Conservation (phyloP, 2,888 invertebrate species). For the Tortrix viridana region DNA sequence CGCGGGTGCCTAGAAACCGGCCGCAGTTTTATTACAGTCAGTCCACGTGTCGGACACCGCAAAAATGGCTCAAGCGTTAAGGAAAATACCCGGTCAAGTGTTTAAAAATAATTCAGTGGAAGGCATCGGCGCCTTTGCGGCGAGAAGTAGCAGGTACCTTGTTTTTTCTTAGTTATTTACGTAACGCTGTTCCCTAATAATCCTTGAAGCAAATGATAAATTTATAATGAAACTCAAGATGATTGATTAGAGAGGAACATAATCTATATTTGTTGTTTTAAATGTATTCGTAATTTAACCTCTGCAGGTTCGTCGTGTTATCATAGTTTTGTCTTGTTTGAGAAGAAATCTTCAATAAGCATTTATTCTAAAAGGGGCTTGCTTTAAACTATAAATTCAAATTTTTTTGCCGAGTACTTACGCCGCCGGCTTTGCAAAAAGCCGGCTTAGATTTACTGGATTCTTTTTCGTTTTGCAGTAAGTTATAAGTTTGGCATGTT, state of each 20-base stretch:
- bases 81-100: constrained; percentile 65
- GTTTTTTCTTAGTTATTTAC: constrained; percentile 57
- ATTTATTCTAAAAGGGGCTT: too few relatives aligned
- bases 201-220: background rate
- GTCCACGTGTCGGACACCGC: constrained; percentile 33
- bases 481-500: too few relatives aligned
- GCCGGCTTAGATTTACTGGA: too few relatives aligned
- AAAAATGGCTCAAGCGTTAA: constrained; percentile 68
- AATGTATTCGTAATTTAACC: too few relatives aligned
- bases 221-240: background rate
- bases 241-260: background rate
- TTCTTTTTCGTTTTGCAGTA: too few relatives aligned
- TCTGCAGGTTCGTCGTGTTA: too few relatives aligned
- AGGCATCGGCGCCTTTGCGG: constrained; percentile 49
- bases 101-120: constrained; percentile 68
- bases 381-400: too few relatives aligned
- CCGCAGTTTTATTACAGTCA: constrained; percentile 22
- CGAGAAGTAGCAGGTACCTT: constrained; percentile 63
- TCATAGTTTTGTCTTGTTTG: too few relatives aligned
- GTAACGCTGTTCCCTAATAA: constrained; percentile 51
- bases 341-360: too few relatives aligned
- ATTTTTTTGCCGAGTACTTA: too few relatives aligned
- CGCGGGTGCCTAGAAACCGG: background rate
- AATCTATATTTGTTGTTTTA: background rate
- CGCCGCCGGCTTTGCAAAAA: too few relatives aligned